Evolutionary conservation across 2,113 vertebrate species (phyloP).

Genomic region (Chaetodon auriga): DNA sequence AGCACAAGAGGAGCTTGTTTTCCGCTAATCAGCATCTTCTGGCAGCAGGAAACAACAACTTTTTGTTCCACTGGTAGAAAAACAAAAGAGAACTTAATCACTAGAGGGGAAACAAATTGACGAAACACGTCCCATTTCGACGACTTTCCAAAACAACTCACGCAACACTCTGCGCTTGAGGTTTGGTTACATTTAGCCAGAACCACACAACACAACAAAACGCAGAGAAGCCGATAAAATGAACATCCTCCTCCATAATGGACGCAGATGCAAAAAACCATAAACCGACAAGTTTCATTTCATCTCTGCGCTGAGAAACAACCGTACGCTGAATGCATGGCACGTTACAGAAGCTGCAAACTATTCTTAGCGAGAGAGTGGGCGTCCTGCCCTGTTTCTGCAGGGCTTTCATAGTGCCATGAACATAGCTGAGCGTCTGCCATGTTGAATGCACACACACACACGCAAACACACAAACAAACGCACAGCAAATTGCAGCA

Average conservation of each 20-base stretch:
- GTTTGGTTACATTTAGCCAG: background rate
- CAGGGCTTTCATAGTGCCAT: conserved; percentile 50
- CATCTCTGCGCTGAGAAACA: conserved; percentile 26
- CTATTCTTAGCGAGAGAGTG: conserved; percentile 62
- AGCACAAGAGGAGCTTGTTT: background rate
- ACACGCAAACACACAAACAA: conserved; percentile 33
- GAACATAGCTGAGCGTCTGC: conserved; percentile 40
- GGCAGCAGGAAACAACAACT: background rate
- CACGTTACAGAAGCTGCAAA: conserved; percentile 39
- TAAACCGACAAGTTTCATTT: conserved; percentile 9
- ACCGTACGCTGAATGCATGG: conserved; percentile 14
- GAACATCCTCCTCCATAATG: conserved; percentile 6
- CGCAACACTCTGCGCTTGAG: background rate
- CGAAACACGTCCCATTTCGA: background rate
- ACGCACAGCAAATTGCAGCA: conserved; percentile 36
- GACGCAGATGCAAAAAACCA: conserved; percentile 25
- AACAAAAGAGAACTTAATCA: background rate
- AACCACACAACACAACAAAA: background rate
- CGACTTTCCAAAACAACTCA: background rate
- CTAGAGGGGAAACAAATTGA: background rate
- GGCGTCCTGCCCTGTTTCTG: conserved; percentile 62
- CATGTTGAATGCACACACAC: conserved; percentile 22
- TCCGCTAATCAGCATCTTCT: background rate
- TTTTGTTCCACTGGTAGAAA: background rate
- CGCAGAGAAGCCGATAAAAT: background rate